These are phyloP conservation scores for Linnaemya vulpina DNA, from an alignment of 2,888 invertebrate genomes.

Conservation along the genomic window DNA sequence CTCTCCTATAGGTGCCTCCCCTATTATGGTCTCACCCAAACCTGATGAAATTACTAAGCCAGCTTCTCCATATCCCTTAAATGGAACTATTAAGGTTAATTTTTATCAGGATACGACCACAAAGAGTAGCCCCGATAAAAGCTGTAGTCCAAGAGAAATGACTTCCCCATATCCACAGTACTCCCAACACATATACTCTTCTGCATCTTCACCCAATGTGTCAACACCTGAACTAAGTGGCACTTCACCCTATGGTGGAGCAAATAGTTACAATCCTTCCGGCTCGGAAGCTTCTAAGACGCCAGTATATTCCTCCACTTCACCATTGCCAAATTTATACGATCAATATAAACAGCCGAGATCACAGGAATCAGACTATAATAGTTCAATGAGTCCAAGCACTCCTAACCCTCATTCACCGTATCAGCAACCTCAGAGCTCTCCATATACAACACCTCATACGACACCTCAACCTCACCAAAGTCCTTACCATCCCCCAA, in stretches of 20 bases:
- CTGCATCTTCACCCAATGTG: constrained; percentile 84
- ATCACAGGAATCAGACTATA: constrained; percentile 85
- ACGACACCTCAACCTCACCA: constrained; percentile 80
- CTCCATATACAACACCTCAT: constrained; percentile 82
- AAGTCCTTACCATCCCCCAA: constrained; percentile 82
- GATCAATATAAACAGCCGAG: constrained; percentile 85
- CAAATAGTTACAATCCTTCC: constrained; percentile 81
- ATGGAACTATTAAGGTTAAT: constrained; percentile 92
- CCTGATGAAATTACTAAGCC: constrained; percentile 86
- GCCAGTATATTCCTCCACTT: constrained; percentile 81
- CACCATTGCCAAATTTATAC: constrained; percentile 83
- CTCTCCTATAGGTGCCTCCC: constrained; percentile 85
- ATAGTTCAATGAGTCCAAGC: constrained; percentile 84
- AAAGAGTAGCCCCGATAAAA: constrained; percentile 92
- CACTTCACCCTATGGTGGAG: constrained; percentile 81
- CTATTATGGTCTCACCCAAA: constrained; percentile 88
- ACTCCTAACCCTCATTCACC: constrained; percentile 84
- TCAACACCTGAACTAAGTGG: constrained; percentile 83
- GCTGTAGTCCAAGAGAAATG: constrained; percentile 90
- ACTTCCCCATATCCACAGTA: constrained; percentile 86
- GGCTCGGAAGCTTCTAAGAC: constrained; percentile 82
- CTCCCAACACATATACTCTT: constrained; percentile 85
- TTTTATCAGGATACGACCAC: constrained; percentile 95
- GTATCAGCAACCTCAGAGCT: constrained; percentile 84
- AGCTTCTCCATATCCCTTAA: constrained; percentile 88